Percentiles rank a stretch among this genome's conserved stretches.
These are phyloP conservation scores for Mercenaria mercenaria DNA, from an alignment of 1,140 invertebrate genomes.

Conservation along the genomic window DNA sequence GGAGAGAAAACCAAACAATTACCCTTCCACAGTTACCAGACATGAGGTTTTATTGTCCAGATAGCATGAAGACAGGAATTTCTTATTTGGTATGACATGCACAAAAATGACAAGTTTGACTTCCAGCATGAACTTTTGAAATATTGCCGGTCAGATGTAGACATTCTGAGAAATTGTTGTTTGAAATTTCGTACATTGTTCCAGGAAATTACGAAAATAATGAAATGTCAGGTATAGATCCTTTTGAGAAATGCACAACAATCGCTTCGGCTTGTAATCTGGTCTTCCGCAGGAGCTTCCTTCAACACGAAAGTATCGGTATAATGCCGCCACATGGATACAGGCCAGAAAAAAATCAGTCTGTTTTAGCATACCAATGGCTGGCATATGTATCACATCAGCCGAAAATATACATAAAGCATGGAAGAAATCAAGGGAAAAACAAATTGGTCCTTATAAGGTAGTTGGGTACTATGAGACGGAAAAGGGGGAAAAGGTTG, in stretches of 20 bases:
- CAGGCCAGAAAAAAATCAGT: neutral
- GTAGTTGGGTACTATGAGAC: slow-evolving; percentile 32
- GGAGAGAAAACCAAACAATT: neutral
- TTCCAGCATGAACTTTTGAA: slow-evolving; percentile 15
- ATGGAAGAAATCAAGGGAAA: slow-evolving; percentile 43
- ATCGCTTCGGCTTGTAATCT: slow-evolving; percentile 36
- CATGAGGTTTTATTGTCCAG: neutral
- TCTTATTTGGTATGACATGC: slow-evolving; percentile 21
- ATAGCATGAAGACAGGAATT: slow-evolving; percentile 42
- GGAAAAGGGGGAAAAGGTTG: neutral
- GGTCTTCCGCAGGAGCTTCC: slow-evolving; percentile 17
- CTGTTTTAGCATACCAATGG: too few species aligned
- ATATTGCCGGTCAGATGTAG: slow-evolving; percentile 42
- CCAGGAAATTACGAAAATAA: neutral
- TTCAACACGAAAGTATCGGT: neutral
- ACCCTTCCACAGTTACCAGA: neutral
- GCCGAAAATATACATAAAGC: neutral
- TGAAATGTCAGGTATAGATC: neutral
- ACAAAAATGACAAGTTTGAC: slow-evolving; percentile 4
- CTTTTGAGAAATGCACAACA: slow-evolving; percentile 5
- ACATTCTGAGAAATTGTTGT: slow-evolving; percentile 48
- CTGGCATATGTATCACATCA: neutral
- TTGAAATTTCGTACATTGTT: slow-evolving; percentile 25
- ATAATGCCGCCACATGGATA: neutral
- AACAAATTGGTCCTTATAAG: neutral